phyloP scores from a whole-genome alignment of 2,797 vertebrate genomes.

The Sebastes glaucus region DNA sequence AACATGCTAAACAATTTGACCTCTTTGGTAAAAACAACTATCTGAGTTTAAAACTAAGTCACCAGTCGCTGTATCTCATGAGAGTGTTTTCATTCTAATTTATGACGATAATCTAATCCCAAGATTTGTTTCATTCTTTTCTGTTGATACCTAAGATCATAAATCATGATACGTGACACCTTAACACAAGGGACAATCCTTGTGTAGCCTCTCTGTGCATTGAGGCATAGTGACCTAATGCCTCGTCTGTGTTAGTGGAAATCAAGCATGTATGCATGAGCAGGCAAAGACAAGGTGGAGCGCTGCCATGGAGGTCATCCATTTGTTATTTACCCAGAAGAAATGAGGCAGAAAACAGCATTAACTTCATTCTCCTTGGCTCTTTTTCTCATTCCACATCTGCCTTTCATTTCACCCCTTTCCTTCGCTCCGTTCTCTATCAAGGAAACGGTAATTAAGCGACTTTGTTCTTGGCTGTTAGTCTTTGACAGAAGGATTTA shows the following conservation, averaged over 20 bases:
- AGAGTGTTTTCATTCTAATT: not conserved
- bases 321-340: constrained; percentile 70
- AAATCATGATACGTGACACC: constrained; percentile 11
- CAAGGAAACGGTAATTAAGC: constrained; percentile 41
- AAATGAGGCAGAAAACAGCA: constrained; percentile 71
- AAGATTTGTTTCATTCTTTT: not conserved
- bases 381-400: constrained; percentile 38
- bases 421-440: constrained; percentile 5
- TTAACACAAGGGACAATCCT: not conserved
- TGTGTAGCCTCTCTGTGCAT: constrained; percentile 19
- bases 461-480: constrained; percentile 52
- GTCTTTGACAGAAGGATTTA: constrained; percentile 58
- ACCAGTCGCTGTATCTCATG: not conserved
- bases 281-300: constrained; percentile 52
- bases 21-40: not conserved
- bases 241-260: constrained; percentile 37
- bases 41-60: not conserved
- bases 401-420: constrained; percentile 10
- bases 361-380: constrained; percentile 52
- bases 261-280: constrained; percentile 49
- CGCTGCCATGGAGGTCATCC: constrained; percentile 51
- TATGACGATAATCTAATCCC: not conserved
- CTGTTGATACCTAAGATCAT: not conserved
- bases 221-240: constrained; percentile 29
- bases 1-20: not conserved